Evolutionary conservation across 2,888 invertebrate genomes (phyloP).

Genomic region (Morinoia aosen): DNA sequence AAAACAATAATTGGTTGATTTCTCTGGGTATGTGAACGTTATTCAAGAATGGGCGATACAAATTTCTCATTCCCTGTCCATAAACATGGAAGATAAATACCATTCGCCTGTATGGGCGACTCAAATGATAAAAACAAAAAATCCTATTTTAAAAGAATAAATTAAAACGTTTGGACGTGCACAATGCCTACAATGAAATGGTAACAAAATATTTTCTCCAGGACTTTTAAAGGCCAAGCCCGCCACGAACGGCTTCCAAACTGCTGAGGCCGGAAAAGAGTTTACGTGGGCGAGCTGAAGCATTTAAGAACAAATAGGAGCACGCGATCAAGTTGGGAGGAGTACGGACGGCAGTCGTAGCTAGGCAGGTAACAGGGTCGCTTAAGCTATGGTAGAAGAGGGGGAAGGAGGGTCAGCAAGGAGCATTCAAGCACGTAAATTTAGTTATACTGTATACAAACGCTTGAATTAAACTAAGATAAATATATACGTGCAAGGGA

Average conservation of each 20-base stretch:
- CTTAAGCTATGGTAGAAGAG: not conserved
- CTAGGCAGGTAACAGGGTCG: not conserved
- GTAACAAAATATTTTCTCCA: not conserved
- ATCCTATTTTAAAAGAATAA: not conserved
- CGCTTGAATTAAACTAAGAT: no score
- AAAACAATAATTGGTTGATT: no score
- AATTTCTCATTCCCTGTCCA: not conserved
- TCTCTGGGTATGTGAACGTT: no score
- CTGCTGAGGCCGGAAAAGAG: not conserved
- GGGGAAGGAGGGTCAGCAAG: no score
- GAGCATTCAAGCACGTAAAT: no score
- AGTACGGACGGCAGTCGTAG: not conserved
- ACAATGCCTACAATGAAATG: not conserved
- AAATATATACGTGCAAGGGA: no score
- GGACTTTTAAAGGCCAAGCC: no score
- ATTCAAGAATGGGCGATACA: not conserved
- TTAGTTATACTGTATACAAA: no score
- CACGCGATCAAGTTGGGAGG: not conserved
- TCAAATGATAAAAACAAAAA: not conserved
- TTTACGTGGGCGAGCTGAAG: not conserved
- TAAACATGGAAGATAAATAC: not conserved
- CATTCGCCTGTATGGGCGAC: not conserved
- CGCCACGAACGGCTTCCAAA: no score
- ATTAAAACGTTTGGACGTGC: not conserved
- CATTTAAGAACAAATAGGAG: not conserved